Evolutionary conservation across 2,797 vertebrate species (phyloP), one percentile per base, ranked within the genome.

Genomic region (Lacerta viridis): DNA sequence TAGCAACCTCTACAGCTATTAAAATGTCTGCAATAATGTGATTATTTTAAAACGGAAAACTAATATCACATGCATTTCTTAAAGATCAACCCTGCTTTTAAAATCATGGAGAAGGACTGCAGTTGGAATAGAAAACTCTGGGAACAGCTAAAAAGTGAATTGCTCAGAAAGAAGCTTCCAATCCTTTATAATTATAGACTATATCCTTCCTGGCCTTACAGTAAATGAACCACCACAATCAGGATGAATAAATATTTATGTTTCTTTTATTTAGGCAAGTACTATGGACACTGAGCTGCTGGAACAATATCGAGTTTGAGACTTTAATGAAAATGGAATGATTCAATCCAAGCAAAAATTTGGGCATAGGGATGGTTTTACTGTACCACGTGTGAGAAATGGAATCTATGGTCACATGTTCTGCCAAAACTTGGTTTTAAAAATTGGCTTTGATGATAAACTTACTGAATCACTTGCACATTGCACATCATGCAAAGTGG

Each of bases 21-120:
- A 97, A 97, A 97, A 97, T 97, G 97, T 97, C 97, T 97, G 95
- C 97, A 97, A 97, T 97, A 97, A 97, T 97, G 97, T 98, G 97
- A 97, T 97, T 97, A 98, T 97, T 97, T 97, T 96, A 97, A 97
- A 97, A 97, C 87, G 95, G 95, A 96, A 97, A 97, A 97, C 96
- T 97, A 97, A 96, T 97, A 97, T 97, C 95, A 94, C 96, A 96
- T 95, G 96, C 96, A 96, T 97, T 97, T 96, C 96, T 97, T 97
- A 96, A 97, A 97, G 96, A 97, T 97, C 96, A 96, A 95, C 93
- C 88, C 61, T 92, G 94, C 90, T 95, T 93, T 96, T 93, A 61
- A 93, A 96, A 94, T 94, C 95, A 89, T 46, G 90, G 92, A 85
- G 92, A 96, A 93, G 90, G 93, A 93, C 87, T 94, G 88, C 79